Evolutionary conservation across 2,888 invertebrate species (phyloP), one percentile per base, ranked within the genome.

Genomic region (Axea sp.): DNA sequence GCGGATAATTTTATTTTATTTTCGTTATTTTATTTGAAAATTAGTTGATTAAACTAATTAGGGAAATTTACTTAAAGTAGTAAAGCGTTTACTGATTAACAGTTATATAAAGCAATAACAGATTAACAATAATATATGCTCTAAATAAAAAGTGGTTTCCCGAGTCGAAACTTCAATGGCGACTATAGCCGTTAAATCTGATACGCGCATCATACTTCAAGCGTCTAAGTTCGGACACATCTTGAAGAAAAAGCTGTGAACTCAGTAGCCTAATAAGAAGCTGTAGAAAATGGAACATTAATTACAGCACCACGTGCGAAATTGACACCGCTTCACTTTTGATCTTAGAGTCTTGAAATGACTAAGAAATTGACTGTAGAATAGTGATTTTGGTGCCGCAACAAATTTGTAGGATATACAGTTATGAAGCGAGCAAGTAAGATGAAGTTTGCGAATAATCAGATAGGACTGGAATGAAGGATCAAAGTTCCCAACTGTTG

Each of bases 401-500:
- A 59, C 65, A 51, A 55, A 39, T 39, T 55, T 53, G 60, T 28
- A 49, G 11, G 45, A 12, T 57, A 28, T 31, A 65, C 37, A 14
- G 30, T n/a, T n/a, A n/a, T n/a, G n/a, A n/a, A n/a, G n/a, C n/a
- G n/a, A n/a, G n/a, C n/a, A n/a, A n/a, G 30, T 9, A 55, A 7
- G 64, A 33, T 57, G 28, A 78, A 77, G 76, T 77, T 77, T 55
- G 15, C 51, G 37, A 57, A 59, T 57, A 65, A 69, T 19, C 71
- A 76, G 75, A 79, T 79, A 81, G 78, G 81, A 77, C 78, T 71
- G 60, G 76, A 81, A 80, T 79, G 79, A 71, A 68, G 80, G 82
- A 84, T 84, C 83, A 82, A 83, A 83, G 81, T 84, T 83, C 60
- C 60, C 45, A 62, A 76, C 76, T 77, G 78, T 80, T 69, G 80